These are phyloP conservation scores for Melanotaenia parkinsoni DNA, from an alignment of 2,797 vertebrate genomes.

Conservation along the genomic window DNA sequence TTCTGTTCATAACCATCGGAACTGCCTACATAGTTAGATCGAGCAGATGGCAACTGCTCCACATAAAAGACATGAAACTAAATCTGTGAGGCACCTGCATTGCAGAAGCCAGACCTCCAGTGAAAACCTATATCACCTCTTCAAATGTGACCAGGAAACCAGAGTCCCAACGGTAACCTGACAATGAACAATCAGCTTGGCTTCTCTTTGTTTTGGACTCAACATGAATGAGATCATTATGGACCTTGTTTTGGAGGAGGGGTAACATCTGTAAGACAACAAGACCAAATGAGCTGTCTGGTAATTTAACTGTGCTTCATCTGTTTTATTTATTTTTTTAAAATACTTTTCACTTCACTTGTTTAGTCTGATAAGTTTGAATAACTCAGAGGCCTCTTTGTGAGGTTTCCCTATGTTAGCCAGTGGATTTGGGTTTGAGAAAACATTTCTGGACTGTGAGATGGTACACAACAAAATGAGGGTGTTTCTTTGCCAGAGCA, in stretches of 20 bases:
- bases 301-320: slow-evolving; percentile 24
- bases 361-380: neutral
- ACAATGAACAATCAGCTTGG: slow-evolving; percentile 59
- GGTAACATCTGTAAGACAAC: slow-evolving; percentile 61
- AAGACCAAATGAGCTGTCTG: slow-evolving; percentile 18
- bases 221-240: slow-evolving; percentile 69
- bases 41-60: slow-evolving; percentile 75
- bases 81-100: slow-evolving; percentile 74
- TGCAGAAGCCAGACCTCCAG: slow-evolving; percentile 44
- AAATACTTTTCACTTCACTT: neutral
- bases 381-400: slow-evolving; percentile 1
- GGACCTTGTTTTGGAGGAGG: slow-evolving; percentile 43
- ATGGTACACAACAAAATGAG: neutral
- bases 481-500: slow-evolving; percentile 18
- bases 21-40: slow-evolving; percentile 61
- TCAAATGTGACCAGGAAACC: slow-evolving; percentile 70
- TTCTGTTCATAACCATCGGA: slow-evolving; percentile 47
- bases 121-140: slow-evolving; percentile 68
- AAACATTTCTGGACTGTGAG: neutral
- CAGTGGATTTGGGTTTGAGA: slow-evolving; percentile 4
- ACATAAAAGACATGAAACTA: slow-evolving; percentile 72
- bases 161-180: slow-evolving; percentile 55
- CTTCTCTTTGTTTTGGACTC: slow-evolving; percentile 42
- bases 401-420: neutral
- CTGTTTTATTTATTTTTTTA: neutral